Evolutionary conservation across 2,888 invertebrate genomes (phyloP).

Genomic region (Drosophila meridionalis): DNA sequence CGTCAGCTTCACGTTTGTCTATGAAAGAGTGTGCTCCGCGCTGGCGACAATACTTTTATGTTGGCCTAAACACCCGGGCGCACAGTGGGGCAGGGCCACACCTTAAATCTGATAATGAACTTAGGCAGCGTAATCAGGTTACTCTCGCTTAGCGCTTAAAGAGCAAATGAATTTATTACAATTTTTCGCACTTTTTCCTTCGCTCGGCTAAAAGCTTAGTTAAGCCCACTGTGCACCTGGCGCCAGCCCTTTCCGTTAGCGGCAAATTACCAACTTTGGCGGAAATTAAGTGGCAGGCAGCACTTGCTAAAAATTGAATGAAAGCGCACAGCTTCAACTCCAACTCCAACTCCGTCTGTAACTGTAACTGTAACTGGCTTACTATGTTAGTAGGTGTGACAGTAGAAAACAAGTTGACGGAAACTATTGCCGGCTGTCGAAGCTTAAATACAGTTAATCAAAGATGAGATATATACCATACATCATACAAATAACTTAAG

Average conservation of each 20-base stretch:
- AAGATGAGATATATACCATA: not conserved
- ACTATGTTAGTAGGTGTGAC: slow-evolving; percentile 9
- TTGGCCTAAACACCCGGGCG: slow-evolving; percentile 13
- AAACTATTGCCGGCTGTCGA: not conserved
- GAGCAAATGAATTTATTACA: not conserved
- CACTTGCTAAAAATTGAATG: slow-evolving; percentile 62
- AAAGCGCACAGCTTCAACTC: slow-evolving; percentile 36
- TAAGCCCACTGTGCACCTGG: slow-evolving; percentile 9
- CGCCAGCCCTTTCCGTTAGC: slow-evolving; percentile 32
- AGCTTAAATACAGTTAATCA: not conserved
- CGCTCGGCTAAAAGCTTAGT: not conserved
- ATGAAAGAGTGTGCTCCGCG: slow-evolving; percentile 43
- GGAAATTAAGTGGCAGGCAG: slow-evolving; percentile 74
- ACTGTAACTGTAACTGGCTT: slow-evolving; percentile 15
- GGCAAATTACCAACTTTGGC: slow-evolving; percentile 73
- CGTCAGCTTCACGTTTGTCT: slow-evolving; percentile 54
- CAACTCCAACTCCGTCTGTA: slow-evolving; percentile 8
- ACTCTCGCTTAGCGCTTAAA: not conserved
- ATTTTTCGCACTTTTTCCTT: not conserved
- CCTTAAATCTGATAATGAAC: not conserved
- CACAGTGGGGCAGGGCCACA: slow-evolving; percentile 3
- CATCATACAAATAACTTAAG: too few species aligned
- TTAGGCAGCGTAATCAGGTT: not conserved
- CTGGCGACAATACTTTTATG: slow-evolving; percentile 28
- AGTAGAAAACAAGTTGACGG: not conserved